phyloP scores from a whole-genome alignment of 1,140 invertebrate genomes.

The Samia ricini region DNA sequence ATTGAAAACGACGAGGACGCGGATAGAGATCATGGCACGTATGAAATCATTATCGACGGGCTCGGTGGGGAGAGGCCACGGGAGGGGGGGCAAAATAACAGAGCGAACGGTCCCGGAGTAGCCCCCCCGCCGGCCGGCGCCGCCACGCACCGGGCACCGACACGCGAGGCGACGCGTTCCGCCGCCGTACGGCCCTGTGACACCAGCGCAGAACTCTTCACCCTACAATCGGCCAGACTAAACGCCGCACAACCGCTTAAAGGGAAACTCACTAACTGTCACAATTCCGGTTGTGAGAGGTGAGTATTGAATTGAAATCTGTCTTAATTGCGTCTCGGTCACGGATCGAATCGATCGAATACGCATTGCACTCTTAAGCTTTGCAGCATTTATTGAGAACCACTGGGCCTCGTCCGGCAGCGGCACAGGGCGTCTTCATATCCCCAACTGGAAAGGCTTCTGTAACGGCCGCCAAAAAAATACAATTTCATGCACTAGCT shows the following conservation, averaged over 20 bases:
- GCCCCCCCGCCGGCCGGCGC: constrained; percentile 14
- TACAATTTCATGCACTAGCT: too few species aligned
- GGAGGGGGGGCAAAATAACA: constrained; percentile 19
- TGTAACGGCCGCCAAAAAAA: too few species aligned
- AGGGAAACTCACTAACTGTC: constrained; percentile 94
- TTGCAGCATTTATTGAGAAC: too few species aligned
- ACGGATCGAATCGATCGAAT: too few species aligned
- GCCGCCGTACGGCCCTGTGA: constrained; percentile 87
- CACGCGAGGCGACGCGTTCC: constrained; percentile 74
- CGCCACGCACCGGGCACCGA: constrained; percentile 43
- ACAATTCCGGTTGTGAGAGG: constrained; percentile 93
- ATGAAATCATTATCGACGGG: constrained; percentile 64
- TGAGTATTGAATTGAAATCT: constrained; percentile 47
- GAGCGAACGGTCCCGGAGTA: constrained; percentile 18
- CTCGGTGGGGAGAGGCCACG: constrained; percentile 27
- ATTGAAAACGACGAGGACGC: constrained; percentile 69
- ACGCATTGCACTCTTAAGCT: too few species aligned
- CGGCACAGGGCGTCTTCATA: too few species aligned
- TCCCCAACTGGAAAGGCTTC: too few species aligned
- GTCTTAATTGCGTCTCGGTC: too few species aligned
- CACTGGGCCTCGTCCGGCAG: too few species aligned
- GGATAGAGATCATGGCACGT: constrained; percentile 62
- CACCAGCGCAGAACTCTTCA: constrained; percentile 91
- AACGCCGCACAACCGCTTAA: constrained; percentile 85
- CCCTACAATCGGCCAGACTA: constrained; percentile 87